A percentile compares a stretch with the other conserved stretches of the same genome.
phyloP scores from a whole-genome alignment of 2,888 invertebrate species.

The Tenthredo distinguenda region DNA sequence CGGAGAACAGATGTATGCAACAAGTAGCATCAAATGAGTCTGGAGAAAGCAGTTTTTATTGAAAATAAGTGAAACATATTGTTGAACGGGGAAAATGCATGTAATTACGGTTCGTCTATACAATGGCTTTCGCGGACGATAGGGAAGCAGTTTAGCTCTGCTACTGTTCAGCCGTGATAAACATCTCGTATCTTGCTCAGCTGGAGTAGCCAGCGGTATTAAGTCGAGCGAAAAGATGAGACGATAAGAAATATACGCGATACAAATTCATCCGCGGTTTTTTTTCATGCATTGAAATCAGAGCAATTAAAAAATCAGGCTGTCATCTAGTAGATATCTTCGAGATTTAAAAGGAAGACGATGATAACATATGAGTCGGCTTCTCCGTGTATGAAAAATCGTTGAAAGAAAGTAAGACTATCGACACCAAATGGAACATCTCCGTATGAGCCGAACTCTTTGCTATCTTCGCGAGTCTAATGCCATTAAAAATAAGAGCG shows the following conservation, averaged over 20 bases:
- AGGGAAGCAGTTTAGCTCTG: background rate
- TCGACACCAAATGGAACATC: background rate
- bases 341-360: background rate
- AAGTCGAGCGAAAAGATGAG: conserved; percentile 19
- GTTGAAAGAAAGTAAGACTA: background rate
- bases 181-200: background rate
- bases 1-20: too few species aligned
- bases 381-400: background rate
- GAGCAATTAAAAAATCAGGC: background rate
- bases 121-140: background rate
- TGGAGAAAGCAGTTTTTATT: conserved; percentile 19
- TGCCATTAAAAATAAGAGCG: background rate
- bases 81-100: background rate
- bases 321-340: too few species aligned
- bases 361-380: background rate
- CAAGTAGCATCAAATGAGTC: background rate
- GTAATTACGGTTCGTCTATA: background rate
- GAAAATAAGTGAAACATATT: conserved; percentile 7
- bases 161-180: conserved; percentile 18
- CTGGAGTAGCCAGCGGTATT: background rate
- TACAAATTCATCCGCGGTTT: background rate
- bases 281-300: background rate
- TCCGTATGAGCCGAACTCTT: background rate
- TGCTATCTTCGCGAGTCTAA: background rate
- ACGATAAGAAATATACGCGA: background rate